Evolutionary conservation across 2,113 vertebrate genomes (phyloP).

Genomic region (Callopanchax toddi): DNA sequence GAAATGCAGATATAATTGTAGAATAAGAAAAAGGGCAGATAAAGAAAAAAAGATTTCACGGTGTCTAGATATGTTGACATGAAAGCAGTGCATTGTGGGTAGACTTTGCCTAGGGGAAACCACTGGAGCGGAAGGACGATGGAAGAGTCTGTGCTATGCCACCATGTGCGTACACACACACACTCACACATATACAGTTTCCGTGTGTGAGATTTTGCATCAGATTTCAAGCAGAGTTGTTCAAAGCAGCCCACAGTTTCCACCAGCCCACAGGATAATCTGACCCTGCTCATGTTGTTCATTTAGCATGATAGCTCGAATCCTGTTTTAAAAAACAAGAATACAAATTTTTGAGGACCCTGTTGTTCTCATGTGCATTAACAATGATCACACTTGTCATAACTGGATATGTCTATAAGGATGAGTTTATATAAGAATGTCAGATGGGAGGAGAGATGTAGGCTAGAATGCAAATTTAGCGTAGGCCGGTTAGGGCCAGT

Average conservation of each 20-base stretch:
- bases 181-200: slow-evolving; percentile 1
- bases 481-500: slow-evolving; percentile 69
- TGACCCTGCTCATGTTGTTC: slow-evolving; percentile 45
- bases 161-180: slow-evolving; percentile 13
- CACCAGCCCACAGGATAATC: slow-evolving; percentile 44
- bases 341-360: slow-evolving; percentile 10
- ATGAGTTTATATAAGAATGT: slow-evolving; percentile 67
- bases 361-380: slow-evolving; percentile 33
- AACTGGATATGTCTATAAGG: slow-evolving; percentile 35
- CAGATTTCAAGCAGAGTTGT: slow-evolving; percentile 30
- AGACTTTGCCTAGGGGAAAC: slow-evolving; percentile 66
- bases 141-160: slow-evolving; percentile 67
- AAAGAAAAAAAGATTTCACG: slow-evolving; percentile 63
- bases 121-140: slow-evolving; percentile 76
- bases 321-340: no score
- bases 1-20: slow-evolving; percentile 35
- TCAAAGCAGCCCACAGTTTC: slow-evolving; percentile 57
- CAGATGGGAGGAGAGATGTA: slow-evolving; percentile 64
- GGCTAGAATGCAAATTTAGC: slow-evolving; percentile 73
- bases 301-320: slow-evolving; percentile 33
- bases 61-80: slow-evolving; percentile 70
- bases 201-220: slow-evolving; percentile 23
- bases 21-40: slow-evolving; percentile 51
- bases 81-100: slow-evolving; percentile 74
- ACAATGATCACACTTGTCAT: slow-evolving; percentile 31